These are phyloP conservation scores for Eilema caniola DNA, from an alignment of 2,888 invertebrate species.

Conservation along the genomic window DNA sequence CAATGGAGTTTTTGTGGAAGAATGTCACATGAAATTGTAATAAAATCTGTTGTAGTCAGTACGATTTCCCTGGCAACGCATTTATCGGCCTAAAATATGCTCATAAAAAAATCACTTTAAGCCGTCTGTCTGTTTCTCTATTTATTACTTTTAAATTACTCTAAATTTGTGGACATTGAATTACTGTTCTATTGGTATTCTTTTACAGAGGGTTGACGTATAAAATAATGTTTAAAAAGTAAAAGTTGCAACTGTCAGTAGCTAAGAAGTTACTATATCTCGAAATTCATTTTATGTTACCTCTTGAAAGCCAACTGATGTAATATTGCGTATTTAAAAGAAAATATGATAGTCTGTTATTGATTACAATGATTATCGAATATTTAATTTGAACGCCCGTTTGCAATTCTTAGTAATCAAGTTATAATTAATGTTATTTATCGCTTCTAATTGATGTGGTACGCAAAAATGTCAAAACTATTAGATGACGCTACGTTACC, in stretches of 20 bases:
- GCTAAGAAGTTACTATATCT: background rate
- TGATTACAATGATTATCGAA: constrained; percentile 1
- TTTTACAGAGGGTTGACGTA: too few species aligned
- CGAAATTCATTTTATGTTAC: background rate
- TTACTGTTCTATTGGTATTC: too few species aligned
- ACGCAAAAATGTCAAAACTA: constrained; percentile 44
- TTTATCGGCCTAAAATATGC: background rate
- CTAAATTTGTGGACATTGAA: too few species aligned
- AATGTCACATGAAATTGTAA: background rate
- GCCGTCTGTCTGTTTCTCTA: too few species aligned
- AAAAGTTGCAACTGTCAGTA: too few species aligned
- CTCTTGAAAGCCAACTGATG: background rate
- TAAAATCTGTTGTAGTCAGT: background rate
- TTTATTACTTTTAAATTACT: too few species aligned
- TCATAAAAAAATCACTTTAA: too few species aligned
- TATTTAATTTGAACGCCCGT: constrained; percentile 1
- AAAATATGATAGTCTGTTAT: background rate
- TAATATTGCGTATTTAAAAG: background rate
- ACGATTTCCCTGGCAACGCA: background rate
- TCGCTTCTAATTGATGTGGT: constrained; percentile 18
- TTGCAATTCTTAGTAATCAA: constrained; percentile 13
- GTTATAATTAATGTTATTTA: constrained; percentile 12
- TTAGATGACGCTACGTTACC: constrained; percentile 35
- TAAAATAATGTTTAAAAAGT: too few species aligned
- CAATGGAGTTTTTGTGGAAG: background rate